Conservation (phyloP, 2,797 vertebrate species). For the Amphiprion clarkii region DNA sequence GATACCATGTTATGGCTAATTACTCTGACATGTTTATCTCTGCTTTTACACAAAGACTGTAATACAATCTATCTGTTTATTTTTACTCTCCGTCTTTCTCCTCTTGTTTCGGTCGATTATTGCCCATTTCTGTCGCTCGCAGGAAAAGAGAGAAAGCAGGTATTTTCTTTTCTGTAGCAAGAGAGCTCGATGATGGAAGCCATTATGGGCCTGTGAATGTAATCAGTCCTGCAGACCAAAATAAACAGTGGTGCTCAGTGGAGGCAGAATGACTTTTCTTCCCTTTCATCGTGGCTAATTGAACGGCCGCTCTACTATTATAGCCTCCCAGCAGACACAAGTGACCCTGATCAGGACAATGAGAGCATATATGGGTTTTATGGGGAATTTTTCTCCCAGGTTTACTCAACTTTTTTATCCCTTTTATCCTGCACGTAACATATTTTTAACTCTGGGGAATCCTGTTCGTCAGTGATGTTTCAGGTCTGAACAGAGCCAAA, state of each 20-base stretch:
- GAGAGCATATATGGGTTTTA: neutral
- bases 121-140: conserved; percentile 8
- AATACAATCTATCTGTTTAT: conserved; percentile 49
- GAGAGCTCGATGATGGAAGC: conserved; percentile 59
- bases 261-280: conserved; percentile 38
- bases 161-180: conserved; percentile 50
- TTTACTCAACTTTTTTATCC: neutral
- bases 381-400: neutral
- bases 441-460: no score
- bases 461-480: neutral
- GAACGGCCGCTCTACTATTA: conserved; percentile 29
- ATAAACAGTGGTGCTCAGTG: conserved; percentile 59
- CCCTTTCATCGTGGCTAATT: conserved; percentile 59
- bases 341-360: conserved; percentile 17
- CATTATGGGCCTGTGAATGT: conserved; percentile 61
- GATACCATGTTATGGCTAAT: conserved; percentile 51
- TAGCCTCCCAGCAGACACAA: conserved; percentile 17
- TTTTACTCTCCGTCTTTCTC: conserved; percentile 9
- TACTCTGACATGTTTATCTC: conserved; percentile 53
- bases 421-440: neutral
- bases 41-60: conserved; percentile 31
- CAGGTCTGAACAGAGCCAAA: neutral
- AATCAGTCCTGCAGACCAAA: conserved; percentile 61
- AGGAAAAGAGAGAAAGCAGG: conserved; percentile 19
- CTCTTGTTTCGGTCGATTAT: conserved; percentile 15